These are phyloP conservation scores for Heterohyrax brucei DNA, from an alignment of 2,797 vertebrate species.

Conservation along the genomic window DNA sequence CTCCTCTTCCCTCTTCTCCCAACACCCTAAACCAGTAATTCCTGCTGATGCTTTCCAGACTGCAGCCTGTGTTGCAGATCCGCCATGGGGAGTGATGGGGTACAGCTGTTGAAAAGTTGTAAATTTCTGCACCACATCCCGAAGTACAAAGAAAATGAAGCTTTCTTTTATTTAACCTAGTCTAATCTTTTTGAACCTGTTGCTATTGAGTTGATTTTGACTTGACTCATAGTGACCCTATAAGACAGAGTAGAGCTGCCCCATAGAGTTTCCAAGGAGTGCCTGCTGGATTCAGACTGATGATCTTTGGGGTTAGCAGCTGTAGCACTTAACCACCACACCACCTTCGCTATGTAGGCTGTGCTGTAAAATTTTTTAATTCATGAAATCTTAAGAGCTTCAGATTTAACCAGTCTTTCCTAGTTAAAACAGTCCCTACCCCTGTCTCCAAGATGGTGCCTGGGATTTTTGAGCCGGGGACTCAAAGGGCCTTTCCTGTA, in stretches of 20 bases:
- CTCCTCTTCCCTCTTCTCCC: too few species aligned
- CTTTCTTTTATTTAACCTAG: background rate
- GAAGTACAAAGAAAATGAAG: background rate
- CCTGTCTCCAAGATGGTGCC: background rate
- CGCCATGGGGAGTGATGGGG: background rate
- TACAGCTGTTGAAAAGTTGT: background rate
- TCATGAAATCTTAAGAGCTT: background rate
- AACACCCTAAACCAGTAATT: background rate
- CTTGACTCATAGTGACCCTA: too few species aligned
- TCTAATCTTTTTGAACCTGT: background rate
- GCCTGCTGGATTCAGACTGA: too few species aligned
- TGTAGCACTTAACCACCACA: too few species aligned
- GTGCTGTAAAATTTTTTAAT: slow-evolving; percentile 20
- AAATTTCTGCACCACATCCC: background rate
- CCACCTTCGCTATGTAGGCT: too few species aligned
- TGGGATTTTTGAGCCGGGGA: background rate
- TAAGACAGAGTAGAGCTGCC: too few species aligned
- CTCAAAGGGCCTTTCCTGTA: background rate
- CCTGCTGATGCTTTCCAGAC: background rate
- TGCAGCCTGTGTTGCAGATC: background rate
- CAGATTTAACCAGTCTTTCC: slow-evolving; percentile 14
- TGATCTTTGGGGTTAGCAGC: too few species aligned
- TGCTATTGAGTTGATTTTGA: too few species aligned
- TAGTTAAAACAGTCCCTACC: background rate
- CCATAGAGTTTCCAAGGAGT: too few species aligned